Percentiles rank a stretch among this genome's conserved stretches.
phyloP scores from a whole-genome alignment of 2,888 invertebrate species.

The Poecilus cupreus region DNA sequence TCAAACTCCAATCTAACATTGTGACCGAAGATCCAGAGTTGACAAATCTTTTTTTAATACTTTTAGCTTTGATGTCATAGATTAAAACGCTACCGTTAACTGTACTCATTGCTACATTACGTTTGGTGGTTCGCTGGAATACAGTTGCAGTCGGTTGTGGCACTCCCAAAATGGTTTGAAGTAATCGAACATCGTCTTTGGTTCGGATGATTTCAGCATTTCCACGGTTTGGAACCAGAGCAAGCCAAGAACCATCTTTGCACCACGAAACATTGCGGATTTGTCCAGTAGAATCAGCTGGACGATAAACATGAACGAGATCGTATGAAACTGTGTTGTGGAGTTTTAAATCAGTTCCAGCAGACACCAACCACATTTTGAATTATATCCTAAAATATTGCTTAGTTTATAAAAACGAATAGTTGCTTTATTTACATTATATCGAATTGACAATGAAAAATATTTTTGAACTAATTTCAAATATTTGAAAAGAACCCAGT shows the following conservation, averaged over 20 bases:
- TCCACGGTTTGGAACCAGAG: slow-evolving; percentile 69
- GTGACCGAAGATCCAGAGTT: slow-evolving; percentile 65
- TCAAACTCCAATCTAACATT: slow-evolving; percentile 68
- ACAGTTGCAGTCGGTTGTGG: slow-evolving; percentile 69
- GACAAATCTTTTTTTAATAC: slow-evolving; percentile 65
- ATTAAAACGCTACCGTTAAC: slow-evolving; percentile 68
- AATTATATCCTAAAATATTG: neutral
- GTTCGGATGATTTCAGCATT: slow-evolving; percentile 69
- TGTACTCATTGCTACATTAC: slow-evolving; percentile 67
- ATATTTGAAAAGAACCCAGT: slow-evolving; percentile 7
- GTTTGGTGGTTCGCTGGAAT: slow-evolving; percentile 70
- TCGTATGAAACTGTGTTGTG: slow-evolving; percentile 76
- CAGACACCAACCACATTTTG: slow-evolving; percentile 73
- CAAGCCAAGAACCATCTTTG: slow-evolving; percentile 70
- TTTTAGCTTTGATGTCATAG: slow-evolving; percentile 66
- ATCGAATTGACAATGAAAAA: no score
- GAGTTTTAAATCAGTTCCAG: slow-evolving; percentile 76
- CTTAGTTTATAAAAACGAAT: neutral
- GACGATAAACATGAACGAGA: slow-evolving; percentile 74
- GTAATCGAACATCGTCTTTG: slow-evolving; percentile 67
- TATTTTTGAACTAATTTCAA: no score
- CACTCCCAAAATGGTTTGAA: slow-evolving; percentile 68
- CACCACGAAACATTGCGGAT: slow-evolving; percentile 70
- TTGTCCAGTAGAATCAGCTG: slow-evolving; percentile 66
- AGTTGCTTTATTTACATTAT: no score